A percentile compares a stretch with the other conserved stretches of the same genome.
These are phyloP conservation scores for Tapirus terrestris DNA, from an alignment of 2,113 vertebrate species.

Conservation along the genomic window DNA sequence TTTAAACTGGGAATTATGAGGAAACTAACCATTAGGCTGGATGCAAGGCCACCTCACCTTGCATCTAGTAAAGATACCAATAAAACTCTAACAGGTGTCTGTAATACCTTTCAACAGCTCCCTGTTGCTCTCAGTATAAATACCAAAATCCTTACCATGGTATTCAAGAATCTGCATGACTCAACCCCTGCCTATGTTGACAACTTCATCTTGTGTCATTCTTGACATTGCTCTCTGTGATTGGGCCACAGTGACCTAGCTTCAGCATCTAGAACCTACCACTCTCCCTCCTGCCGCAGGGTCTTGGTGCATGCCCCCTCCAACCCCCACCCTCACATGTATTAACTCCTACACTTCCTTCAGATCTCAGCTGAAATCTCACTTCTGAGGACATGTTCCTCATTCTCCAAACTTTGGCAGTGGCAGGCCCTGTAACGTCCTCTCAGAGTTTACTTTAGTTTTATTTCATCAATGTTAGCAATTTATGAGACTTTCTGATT, in stretches of 20 bases:
- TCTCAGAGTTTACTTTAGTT: not conserved
- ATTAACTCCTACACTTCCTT: not conserved
- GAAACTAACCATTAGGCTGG: not conserved
- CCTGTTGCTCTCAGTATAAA: not conserved
- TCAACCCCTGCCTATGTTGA: not conserved
- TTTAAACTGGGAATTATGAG: not conserved
- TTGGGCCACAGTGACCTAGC: not conserved
- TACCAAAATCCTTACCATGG: not conserved
- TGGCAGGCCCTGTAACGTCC: not conserved
- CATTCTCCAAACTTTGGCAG: not conserved
- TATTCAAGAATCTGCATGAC: not conserved
- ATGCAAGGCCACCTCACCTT: not conserved
- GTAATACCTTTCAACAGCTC: not conserved
- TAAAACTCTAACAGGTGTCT: not conserved
- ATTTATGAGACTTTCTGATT: not conserved
- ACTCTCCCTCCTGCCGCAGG: not conserved
- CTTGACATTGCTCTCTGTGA: not conserved
- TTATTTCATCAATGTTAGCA: not conserved
- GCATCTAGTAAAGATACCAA: not conserved
- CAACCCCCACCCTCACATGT: not conserved
- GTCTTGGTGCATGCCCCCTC: not conserved
- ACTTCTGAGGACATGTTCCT: not conserved
- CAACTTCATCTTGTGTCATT: not conserved
- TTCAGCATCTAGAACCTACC: not conserved
- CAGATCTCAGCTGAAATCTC: not conserved